Evolutionary conservation across 2,797 vertebrate genomes (phyloP).

Genomic region (Pseudocheirus occidentalis): DNA sequence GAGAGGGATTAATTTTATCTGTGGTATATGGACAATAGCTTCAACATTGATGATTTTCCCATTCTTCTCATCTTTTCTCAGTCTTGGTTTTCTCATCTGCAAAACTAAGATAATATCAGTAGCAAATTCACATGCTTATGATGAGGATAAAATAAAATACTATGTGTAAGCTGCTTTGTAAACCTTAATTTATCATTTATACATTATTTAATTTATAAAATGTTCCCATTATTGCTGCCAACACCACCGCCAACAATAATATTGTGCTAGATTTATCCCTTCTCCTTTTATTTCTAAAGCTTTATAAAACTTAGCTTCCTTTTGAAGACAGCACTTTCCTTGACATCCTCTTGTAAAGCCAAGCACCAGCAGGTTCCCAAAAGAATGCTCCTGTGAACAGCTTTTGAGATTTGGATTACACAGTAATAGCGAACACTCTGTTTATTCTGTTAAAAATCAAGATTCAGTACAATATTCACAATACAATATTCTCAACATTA

Average conservation of each 20-base stretch:
- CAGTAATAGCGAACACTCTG: too few relatives aligned
- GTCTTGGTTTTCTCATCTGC: neutral
- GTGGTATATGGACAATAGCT: too few relatives aligned
- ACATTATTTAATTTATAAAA: neutral
- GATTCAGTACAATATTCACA: too few relatives aligned
- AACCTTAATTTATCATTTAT: too few relatives aligned
- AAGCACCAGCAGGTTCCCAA: too few relatives aligned
- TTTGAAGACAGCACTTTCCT: neutral
- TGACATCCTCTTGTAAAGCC: neutral
- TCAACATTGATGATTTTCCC: too few relatives aligned
- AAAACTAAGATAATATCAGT: neutral
- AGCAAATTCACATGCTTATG: neutral
- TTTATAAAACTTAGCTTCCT: neutral
- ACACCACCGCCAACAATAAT: neutral
- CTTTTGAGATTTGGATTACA: too few relatives aligned
- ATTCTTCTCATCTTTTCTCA: neutral
- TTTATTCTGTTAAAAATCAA: too few relatives aligned
- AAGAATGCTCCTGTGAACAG: too few relatives aligned
- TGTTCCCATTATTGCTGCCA: neutral
- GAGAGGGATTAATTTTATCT: neutral
- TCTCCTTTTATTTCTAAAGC: neutral
- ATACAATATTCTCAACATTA: too few relatives aligned
- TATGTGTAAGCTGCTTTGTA: neutral
- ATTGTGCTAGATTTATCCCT: neutral
- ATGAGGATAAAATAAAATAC: neutral